Evolutionary conservation across 2,888 invertebrate species (phyloP), one percentile per base, ranked within the genome.

Genomic region (Sarcophaga rosellei): DNA sequence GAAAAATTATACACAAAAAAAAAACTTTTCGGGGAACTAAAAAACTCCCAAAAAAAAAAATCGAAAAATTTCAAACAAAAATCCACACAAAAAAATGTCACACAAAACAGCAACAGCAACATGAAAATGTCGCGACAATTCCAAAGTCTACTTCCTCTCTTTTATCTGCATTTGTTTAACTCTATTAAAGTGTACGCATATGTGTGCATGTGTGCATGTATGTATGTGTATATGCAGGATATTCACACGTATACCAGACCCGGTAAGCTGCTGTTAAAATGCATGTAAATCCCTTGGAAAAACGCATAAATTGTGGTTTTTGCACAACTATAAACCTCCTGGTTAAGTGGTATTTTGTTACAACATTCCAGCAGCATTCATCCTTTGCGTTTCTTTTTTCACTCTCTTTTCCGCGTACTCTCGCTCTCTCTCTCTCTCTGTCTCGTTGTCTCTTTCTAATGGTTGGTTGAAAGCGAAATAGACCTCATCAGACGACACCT

Each of bases 301-400:
- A 85, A 75, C 75, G 85, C 82, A 85, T 85, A 85, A 85, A 85
- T 85, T 86, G 79, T 63, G 85, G 82, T 82, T 82, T 79, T 53
- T 77, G 61, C 73, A 76, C 82, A 75, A 73, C 82, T 76, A 82
- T 75, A 82, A 82, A 76, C 35, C 35, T 62, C 76, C 35, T 68
- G 75, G 79, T 82, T 86, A 86, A 82, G 85, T 86, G 85, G 82
- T 82, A 79, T 85, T 81, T 82, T 76, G 79, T 77, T 79, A 85
- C 70, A 79, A 82, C 59, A 61, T 65, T 15, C 47, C 20, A 44
- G 47, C 20, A 44, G 47, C 57, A 69, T 53, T 47, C 62, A 74
- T 74, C 23, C 65, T 63, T 10, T 66, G 21, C 45, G 21, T 20
- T 62, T n/a, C n/a, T 23, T 47, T 69, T 61, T 61, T 72, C 35